These are phyloP conservation scores for Aphelenchoides fujianensis DNA, from an alignment of 1,140 invertebrate genomes.

Conservation along the genomic window DNA sequence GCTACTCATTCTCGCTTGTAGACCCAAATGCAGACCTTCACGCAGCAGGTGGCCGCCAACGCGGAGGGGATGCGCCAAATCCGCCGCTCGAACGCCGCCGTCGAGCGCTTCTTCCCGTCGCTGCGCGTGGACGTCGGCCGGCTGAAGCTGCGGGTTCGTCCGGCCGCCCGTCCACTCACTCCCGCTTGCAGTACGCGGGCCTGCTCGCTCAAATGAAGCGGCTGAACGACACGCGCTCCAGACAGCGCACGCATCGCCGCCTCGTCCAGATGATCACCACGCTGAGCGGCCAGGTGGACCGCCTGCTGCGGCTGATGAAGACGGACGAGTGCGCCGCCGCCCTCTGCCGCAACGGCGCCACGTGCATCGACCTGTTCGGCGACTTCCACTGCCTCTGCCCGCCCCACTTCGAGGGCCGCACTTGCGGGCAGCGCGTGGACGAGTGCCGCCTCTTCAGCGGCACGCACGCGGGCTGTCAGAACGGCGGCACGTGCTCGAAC, in stretches of 20 bases:
- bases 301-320: conserved; percentile 39
- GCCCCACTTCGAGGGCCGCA: conserved; percentile 72
- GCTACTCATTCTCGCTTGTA: not conserved
- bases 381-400: conserved; percentile 72
- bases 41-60: not conserved
- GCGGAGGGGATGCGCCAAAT: not conserved
- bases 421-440: conserved; percentile 52
- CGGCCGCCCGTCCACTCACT: not conserved
- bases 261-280: conserved; percentile 35
- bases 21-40: not conserved
- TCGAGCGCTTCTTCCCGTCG: not conserved
- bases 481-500: conserved; percentile 64
- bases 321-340: conserved; percentile 65
- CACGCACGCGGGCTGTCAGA: conserved; percentile 63
- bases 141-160: not conserved
- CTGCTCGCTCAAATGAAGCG: conserved; percentile 9
- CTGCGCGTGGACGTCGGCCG: not conserved
- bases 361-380: conserved; percentile 65
- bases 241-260: conserved; percentile 29
- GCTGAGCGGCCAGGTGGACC: conserved; percentile 40
- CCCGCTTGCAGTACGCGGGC: not conserved
- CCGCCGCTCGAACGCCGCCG: not conserved
- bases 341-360: conserved; percentile 69
- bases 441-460: conserved; percentile 61
- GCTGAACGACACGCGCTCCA: conserved; percentile 22